Evolutionary conservation across 2,797 vertebrate species (phyloP).

Genomic region (Todus mexicanus): DNA sequence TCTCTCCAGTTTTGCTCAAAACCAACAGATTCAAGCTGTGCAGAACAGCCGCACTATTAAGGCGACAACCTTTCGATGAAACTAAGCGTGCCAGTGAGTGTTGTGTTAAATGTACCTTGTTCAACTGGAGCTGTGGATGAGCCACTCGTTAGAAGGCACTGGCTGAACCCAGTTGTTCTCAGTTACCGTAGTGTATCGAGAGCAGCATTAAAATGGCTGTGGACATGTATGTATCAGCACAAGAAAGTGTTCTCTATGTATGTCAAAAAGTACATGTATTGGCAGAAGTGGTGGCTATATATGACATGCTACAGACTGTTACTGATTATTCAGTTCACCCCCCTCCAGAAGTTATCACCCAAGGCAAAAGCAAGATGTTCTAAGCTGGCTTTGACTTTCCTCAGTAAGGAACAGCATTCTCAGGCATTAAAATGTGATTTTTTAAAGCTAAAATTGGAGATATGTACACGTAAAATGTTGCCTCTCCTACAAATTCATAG

Average conservation of each 20-base stretch:
- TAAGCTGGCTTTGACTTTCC: neutral
- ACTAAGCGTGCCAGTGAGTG: neutral
- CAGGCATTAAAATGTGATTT: neutral
- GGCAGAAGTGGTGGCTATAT: neutral
- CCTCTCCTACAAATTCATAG: neutral
- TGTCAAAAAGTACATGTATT: neutral
- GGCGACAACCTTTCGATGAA: neutral
- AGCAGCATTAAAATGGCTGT: neutral
- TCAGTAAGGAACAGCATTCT: neutral
- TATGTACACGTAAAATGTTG: fast-evolving
- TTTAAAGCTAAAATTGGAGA: neutral
- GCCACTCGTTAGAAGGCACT: neutral
- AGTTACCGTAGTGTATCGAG: fast-evolving
- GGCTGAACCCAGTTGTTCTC: neutral
- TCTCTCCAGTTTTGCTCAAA: neutral
- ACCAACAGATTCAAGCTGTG: neutral
- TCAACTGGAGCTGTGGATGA: neutral
- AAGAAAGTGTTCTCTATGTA: neutral
- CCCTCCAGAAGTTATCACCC: neutral
- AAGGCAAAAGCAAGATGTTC: neutral
- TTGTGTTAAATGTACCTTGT: neutral
- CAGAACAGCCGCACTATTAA: neutral
- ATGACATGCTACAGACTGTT: neutral
- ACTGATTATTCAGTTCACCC: neutral
- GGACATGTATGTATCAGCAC: neutral